phyloP scores from a whole-genome alignment of 2,113 vertebrate species.

The Petrocephalus zakoni region DNA sequence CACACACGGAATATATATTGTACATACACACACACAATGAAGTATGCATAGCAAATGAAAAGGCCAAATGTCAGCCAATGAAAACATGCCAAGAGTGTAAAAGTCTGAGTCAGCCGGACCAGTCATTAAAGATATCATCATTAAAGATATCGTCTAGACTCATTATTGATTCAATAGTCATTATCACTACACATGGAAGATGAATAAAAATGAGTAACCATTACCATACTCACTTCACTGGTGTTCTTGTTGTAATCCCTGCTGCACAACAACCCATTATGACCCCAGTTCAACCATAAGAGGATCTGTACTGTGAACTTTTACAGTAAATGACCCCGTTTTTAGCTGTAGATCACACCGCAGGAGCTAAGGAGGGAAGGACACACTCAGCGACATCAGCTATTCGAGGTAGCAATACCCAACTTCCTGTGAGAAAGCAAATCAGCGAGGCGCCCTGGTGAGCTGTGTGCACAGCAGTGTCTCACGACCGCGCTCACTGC shows the following conservation, averaged over 20 bases:
- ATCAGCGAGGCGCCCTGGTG: neutral
- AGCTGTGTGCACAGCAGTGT: neutral
- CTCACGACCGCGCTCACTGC: neutral
- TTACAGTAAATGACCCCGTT: neutral
- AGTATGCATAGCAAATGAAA: neutral
- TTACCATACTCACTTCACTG: neutral
- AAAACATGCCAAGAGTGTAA: neutral
- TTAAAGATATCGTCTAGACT: neutral
- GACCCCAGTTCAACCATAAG: neutral
- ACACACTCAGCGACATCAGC: neutral
- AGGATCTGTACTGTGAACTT: neutral
- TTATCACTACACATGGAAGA: neutral
- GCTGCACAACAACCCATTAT: neutral
- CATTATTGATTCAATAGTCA: neutral
- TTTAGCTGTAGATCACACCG: neutral
- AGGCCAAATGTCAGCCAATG: neutral
- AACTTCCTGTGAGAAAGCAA: slow-evolving; percentile 26
- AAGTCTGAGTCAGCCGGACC: neutral
- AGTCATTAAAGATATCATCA: neutral
- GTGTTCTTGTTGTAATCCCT: neutral
- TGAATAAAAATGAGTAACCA: neutral
- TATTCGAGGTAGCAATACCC: neutral
- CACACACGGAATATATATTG: neutral
- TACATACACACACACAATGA: neutral
- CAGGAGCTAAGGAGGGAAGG: neutral